Percentiles rank a stretch among this genome's conserved stretches.
Conservation (phyloP, 1,140 invertebrate species). For the Zaprionus ghesquierei region DNA sequence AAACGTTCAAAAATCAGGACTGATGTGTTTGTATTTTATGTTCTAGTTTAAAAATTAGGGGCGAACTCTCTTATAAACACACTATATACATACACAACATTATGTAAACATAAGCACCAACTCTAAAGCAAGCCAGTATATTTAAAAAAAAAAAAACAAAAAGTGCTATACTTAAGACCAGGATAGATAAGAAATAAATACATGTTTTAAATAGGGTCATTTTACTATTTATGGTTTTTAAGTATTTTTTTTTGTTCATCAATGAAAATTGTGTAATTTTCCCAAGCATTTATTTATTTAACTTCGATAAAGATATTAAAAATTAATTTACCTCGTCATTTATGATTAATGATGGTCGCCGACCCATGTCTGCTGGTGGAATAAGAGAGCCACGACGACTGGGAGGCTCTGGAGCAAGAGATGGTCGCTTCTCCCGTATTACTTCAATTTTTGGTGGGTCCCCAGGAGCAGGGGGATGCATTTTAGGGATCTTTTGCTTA, state of each 20-base stretch:
- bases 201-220: background rate
- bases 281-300: background rate
- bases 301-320: too few relatives aligned
- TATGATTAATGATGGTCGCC: constrained; percentile 94
- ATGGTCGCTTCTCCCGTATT: constrained; percentile 89
- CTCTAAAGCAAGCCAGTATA: too few relatives aligned
- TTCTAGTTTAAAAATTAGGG: too few relatives aligned
- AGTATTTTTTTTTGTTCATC: background rate
- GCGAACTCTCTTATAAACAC: too few relatives aligned
- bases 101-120: too few relatives aligned
- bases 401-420: constrained; percentile 88
- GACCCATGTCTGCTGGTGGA: constrained; percentile 91
- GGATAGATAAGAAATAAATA: background rate
- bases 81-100: too few relatives aligned
- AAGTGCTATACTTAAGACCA: too few relatives aligned
- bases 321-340: constrained; percentile 92
- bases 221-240: background rate
- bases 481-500: constrained; percentile 87
- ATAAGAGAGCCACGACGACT: constrained; percentile 92
- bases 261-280: background rate
- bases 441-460: constrained; percentile 93
- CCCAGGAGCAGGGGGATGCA: constrained; percentile 86
- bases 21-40: too few relatives aligned
- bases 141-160: too few relatives aligned
- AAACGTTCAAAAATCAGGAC: background rate